A percentile compares a stretch with the other conserved stretches of the same genome.
phyloP scores from a whole-genome alignment of 2,113 vertebrate species.

The Chitala chitala region DNA sequence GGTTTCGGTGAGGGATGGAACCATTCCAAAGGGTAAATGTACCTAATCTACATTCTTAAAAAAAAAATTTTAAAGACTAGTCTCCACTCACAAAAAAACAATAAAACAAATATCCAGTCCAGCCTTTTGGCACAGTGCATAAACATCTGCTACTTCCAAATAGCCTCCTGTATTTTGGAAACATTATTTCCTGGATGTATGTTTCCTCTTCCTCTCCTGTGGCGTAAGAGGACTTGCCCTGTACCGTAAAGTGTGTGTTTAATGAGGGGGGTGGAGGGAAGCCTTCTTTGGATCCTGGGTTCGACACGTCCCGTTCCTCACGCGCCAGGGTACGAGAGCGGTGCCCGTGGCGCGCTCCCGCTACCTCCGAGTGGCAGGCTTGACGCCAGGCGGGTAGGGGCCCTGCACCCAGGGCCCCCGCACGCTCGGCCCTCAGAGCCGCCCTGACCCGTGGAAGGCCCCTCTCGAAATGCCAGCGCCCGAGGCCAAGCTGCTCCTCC shows the following conservation, averaged over 20 bases:
- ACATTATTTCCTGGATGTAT: constrained; percentile 30
- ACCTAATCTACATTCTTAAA: constrained; percentile 24
- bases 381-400: too few species aligned
- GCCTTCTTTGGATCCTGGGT: too few species aligned
- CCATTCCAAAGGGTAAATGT: constrained; percentile 17
- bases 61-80: not conserved
- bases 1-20: not conserved
- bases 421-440: constrained; percentile 67
- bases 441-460: constrained; percentile 86
- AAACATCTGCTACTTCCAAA: not conserved
- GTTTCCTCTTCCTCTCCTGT: constrained; percentile 22
- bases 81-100: constrained; percentile 15
- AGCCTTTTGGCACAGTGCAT: constrained; percentile 30
- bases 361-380: too few species aligned
- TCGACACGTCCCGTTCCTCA: too few species aligned
- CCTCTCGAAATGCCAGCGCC: constrained; percentile 83
- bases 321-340: too few species aligned
- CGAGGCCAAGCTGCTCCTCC: constrained; percentile 81
- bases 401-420: constrained; percentile 36
- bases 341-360: too few species aligned
- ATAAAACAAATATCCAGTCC: not conserved
- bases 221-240: constrained; percentile 35
- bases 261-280: too few species aligned
- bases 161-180: constrained; percentile 30
- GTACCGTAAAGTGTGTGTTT: constrained; percentile 38